Conservation (phyloP, 2,797 vertebrate genomes). For the Podarcis siculus region DNA sequence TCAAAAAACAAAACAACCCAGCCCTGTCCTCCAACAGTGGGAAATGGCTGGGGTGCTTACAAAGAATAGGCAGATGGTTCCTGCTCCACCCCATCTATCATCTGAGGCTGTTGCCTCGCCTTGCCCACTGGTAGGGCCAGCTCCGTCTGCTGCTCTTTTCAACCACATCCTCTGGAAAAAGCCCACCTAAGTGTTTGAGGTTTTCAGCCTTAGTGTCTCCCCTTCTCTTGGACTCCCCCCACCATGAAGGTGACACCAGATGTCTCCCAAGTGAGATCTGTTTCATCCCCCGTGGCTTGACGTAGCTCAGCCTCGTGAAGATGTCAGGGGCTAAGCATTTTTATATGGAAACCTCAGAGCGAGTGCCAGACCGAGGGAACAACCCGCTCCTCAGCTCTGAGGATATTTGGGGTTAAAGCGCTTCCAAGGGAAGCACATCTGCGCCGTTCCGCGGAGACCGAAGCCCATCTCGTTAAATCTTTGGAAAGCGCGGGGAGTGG, state of each 20-base stretch:
- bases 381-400: background rate
- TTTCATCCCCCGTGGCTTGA: background rate
- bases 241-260: background rate
- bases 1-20: too few relatives aligned
- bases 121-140: too few relatives aligned
- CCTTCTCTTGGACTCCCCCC: background rate
- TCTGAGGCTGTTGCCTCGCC: too few relatives aligned
- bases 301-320: background rate
- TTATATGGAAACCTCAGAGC: conserved; percentile 10
- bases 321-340: conserved; percentile 16
- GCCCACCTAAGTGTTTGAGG: background rate
- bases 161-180: too few relatives aligned
- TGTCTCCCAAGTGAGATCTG: background rate
- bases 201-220: background rate
- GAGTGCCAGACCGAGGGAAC: background rate
- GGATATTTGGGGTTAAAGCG: too few relatives aligned
- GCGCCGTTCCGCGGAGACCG: too few relatives aligned
- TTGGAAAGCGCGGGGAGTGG: background rate
- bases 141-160: too few relatives aligned
- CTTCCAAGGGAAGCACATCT: background rate
- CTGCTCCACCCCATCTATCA: too few relatives aligned
- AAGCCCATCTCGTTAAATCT: background rate
- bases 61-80: too few relatives aligned
- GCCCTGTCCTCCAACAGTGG: too few relatives aligned
- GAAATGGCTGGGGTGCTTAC: too few relatives aligned